phyloP scores from a whole-genome alignment of 1,140 invertebrate species.

The Drosophila parabipectinata region DNA sequence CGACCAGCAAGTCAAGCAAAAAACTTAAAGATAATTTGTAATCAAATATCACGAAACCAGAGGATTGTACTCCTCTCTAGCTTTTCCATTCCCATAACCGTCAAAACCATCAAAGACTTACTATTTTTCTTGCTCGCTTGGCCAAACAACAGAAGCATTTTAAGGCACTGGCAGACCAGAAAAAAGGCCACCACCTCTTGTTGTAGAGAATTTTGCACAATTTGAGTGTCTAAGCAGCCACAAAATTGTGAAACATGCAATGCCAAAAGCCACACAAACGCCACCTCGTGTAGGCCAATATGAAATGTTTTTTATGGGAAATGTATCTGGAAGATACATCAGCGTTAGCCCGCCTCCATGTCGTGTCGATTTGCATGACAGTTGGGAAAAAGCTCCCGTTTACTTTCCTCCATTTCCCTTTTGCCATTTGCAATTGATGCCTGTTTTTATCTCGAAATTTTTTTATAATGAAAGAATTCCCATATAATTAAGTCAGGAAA shows the following conservation, averaged over 20 bases:
- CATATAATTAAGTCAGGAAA: conserved; percentile 33
- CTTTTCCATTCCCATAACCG: too few relatives aligned
- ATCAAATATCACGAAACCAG: conserved; percentile 74
- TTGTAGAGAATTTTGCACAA: conserved; percentile 41
- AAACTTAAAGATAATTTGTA: conserved; percentile 70
- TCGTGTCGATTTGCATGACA: conserved; percentile 48
- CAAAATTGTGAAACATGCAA: conserved; percentile 75
- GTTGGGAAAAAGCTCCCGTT: conserved; percentile 38
- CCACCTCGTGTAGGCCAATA: conserved; percentile 51
- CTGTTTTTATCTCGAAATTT: conserved; percentile 18
- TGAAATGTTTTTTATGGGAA: conserved; percentile 34
- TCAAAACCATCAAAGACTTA: conserved; percentile 2
- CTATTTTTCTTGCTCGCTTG: conserved; percentile 15
- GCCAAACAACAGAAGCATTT: conserved; percentile 32
- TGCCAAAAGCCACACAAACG: conserved; percentile 51
- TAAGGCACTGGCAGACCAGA: conserved; percentile 24
- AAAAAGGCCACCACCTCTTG: conserved; percentile 21
- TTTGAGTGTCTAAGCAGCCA: conserved; percentile 77
- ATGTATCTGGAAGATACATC: conserved; percentile 42
- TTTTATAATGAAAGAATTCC: conserved; percentile 23
- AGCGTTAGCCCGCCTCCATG: conserved; percentile 28
- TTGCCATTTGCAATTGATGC: conserved; percentile 22
- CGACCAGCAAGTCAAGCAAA: conserved; percentile 25
- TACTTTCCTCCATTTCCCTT: conserved; percentile 14
- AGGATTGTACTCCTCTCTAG: conserved; percentile 1